phyloP scores from a whole-genome alignment of 2,113 vertebrate genomes.

The Leucopternis melanops region DNA sequence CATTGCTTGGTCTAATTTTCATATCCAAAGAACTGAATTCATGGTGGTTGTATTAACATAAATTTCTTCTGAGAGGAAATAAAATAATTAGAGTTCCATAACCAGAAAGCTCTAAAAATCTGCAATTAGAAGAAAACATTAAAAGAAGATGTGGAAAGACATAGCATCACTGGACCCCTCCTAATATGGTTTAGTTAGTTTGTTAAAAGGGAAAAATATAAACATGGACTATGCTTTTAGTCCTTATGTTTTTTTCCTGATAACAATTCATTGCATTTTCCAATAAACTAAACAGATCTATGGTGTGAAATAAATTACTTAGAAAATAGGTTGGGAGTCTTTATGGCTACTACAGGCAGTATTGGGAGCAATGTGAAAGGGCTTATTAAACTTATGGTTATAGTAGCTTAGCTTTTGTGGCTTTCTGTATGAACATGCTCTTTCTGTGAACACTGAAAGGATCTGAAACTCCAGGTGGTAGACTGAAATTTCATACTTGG shows the following conservation, averaged over 20 bases:
- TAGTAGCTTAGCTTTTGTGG: background rate
- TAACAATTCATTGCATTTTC: background rate
- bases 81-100: background rate
- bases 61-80: background rate
- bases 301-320: background rate
- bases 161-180: background rate
- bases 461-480: slow-evolving; percentile 42
- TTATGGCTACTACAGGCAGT: background rate
- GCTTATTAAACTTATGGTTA: background rate
- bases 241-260: background rate
- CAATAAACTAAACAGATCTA: background rate
- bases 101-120: background rate
- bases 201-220: background rate
- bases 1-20: background rate
- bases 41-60: background rate
- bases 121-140: background rate
- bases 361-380: background rate
- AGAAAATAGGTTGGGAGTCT: background rate
- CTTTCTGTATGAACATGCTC: background rate
- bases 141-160: background rate
- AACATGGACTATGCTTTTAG: background rate
- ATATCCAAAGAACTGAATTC: background rate
- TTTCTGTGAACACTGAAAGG: background rate
- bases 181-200: background rate
- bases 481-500: slow-evolving; percentile 11